These are phyloP conservation scores for cattle (Bos taurus) DNA, from an alignment of 2,113 vertebrate genomes.

Conservation along the genomic window DNA sequence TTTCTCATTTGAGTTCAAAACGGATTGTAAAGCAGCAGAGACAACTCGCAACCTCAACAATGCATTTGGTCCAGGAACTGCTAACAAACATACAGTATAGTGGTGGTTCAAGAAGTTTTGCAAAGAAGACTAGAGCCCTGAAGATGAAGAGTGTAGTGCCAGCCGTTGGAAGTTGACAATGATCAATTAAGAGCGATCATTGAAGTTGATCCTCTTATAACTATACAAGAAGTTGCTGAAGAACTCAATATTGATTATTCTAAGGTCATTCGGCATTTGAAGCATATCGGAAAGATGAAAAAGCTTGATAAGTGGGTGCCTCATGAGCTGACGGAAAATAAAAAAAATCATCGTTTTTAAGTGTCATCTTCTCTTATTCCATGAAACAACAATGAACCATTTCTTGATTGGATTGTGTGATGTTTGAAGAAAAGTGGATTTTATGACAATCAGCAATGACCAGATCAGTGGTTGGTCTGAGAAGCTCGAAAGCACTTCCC, in stretches of 20 bases:
- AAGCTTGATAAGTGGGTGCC: neutral
- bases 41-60: neutral
- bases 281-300: neutral
- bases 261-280: neutral
- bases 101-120: neutral
- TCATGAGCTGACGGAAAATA: neutral
- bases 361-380: neutral
- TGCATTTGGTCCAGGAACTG: neutral
- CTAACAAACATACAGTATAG: neutral
- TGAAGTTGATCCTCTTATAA: neutral
- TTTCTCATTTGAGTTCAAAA: neutral
- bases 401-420: neutral
- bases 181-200: neutral
- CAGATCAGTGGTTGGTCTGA: neutral
- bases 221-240: neutral
- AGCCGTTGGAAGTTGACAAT: neutral
- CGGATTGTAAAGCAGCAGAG: neutral
- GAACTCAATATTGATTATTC: neutral
- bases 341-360: neutral
- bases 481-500: neutral
- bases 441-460: neutral
- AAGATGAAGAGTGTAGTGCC: neutral
- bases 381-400: neutral
- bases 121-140: neutral
- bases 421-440: neutral